phyloP scores from a whole-genome alignment of 2,797 vertebrate genomes.

The Acanthiza pusilla region DNA sequence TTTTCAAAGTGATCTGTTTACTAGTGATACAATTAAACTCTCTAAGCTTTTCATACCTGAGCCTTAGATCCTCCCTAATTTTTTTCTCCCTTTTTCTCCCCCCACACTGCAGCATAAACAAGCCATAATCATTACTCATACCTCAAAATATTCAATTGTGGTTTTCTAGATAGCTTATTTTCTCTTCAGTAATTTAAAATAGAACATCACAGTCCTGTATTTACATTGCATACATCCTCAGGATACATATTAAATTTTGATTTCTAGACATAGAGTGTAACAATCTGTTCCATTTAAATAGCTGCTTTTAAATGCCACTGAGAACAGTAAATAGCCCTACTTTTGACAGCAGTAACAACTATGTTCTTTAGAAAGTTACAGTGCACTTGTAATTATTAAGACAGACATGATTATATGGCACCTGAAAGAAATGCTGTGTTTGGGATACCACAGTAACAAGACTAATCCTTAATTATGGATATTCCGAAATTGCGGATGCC shows the following conservation, averaged over 20 bases:
- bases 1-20: neutral
- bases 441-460: neutral
- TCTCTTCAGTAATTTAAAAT: neutral
- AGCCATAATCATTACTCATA: neutral
- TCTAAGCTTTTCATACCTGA: neutral
- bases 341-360: conserved; percentile 7
- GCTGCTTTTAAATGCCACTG: neutral
- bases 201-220: neutral
- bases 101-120: neutral
- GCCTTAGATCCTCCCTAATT: neutral
- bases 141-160: neutral
- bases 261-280: conserved; percentile 8
- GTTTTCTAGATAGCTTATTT: conserved; percentile 8
- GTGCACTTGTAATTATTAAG: conserved; percentile 25
- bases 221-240: neutral
- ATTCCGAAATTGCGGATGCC: neutral
- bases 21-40: neutral
- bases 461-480: conserved; percentile 3
- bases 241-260: neutral
- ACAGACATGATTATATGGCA: conserved; percentile 5
- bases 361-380: neutral
- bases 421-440: conserved; percentile 20
- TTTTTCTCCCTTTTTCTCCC: neutral
- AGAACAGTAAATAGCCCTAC: conserved; percentile 4
- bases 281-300: conserved; percentile 12